Conservation (phyloP, 2,797 vertebrate species). For the Anabas testudineus region DNA sequence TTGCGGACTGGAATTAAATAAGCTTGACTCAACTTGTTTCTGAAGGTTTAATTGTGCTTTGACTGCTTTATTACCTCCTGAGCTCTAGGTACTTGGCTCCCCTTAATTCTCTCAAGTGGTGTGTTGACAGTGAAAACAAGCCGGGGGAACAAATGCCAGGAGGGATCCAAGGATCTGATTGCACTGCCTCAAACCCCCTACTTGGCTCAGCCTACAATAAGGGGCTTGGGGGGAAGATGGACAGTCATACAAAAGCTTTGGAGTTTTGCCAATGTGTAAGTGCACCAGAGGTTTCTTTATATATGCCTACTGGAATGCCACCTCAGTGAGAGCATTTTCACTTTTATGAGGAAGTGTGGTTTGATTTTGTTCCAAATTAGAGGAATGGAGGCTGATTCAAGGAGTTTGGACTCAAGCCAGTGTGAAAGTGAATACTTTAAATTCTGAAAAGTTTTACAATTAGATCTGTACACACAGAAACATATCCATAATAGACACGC, state of each 20-base stretch:
- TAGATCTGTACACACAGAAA: background rate
- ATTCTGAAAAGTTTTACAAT: conserved; percentile 2
- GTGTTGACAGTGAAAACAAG: conserved; percentile 85
- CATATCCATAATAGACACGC: background rate
- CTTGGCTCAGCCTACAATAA: conserved; percentile 33
- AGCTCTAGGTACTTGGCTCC: conserved; percentile 77
- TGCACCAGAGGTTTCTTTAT: conserved; percentile 56
- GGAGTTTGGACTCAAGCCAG: background rate
- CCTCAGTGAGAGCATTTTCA: conserved; percentile 37
- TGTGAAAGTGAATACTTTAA: background rate
- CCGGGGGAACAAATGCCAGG: conserved; percentile 58
- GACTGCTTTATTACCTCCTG: conserved; percentile 78
- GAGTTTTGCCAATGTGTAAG: conserved; percentile 51
- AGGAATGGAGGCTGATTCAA: conserved; percentile 9
- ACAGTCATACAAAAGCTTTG: conserved; percentile 45
- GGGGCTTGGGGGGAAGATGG: conserved; percentile 55
- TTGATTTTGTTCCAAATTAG: conserved; percentile 37
- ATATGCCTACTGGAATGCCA: conserved; percentile 49
- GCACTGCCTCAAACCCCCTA: conserved; percentile 61
- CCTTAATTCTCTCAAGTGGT: conserved; percentile 81
- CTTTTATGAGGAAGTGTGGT: conserved; percentile 33
- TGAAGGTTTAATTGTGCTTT: conserved; percentile 70
- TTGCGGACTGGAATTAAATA: conserved; percentile 42
- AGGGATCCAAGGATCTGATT: conserved; percentile 76
- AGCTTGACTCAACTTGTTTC: conserved; percentile 69